Base-by-base conservation (phyloP, 1,140 invertebrate species). In the Diorhabda elongata region DNA sequence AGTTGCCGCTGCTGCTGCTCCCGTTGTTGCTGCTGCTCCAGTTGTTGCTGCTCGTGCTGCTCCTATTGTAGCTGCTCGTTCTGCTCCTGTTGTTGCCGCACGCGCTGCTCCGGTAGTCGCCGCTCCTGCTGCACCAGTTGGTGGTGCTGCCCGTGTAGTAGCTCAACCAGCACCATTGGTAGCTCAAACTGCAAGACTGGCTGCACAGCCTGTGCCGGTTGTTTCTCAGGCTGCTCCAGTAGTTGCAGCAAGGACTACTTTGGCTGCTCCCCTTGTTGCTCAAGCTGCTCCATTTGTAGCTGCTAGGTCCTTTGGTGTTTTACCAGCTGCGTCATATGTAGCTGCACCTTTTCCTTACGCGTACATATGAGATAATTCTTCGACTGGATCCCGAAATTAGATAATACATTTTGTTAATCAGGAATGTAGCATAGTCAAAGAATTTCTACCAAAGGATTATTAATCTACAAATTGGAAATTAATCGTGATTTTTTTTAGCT, bases 71-170 rank as follows among this genome's bases (percentile, higher is more conserved):
- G 3, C 59, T 11, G 26, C 59, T 7, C 58, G 7, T 4, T 6
- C 42, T 42, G 58, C 58, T 60, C 58, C 5, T 7, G 11, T 42
- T 7, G 7, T 42, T 47, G 47, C 47, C n/a, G 3, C 47, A 8
- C 47, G 47, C 4, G 47, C 52, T 52, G 64, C 78, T 42, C 84
- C 81, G 66, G 83, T 81, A 44, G 77, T 80, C 3, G 75, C 76
- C 0, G 76, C 73, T 47, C 74, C 70, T 58, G 83, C 81, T 41
- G 83, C 82, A 4, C 81, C 70, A 58, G 57, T 72, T 5, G 69
- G 67, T 9, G 69, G 67, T 9, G 69, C 71, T 9, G 62, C 73
- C 5, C 66, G 63, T 42, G 69, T 72, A 43, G 42, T 69, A 3
- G 47, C 47, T n/a, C 47, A 52, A 52, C 47, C 47, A 8, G 47